phyloP scores from a whole-genome alignment of 2,113 vertebrate species.

The Podilymbus podiceps region DNA sequence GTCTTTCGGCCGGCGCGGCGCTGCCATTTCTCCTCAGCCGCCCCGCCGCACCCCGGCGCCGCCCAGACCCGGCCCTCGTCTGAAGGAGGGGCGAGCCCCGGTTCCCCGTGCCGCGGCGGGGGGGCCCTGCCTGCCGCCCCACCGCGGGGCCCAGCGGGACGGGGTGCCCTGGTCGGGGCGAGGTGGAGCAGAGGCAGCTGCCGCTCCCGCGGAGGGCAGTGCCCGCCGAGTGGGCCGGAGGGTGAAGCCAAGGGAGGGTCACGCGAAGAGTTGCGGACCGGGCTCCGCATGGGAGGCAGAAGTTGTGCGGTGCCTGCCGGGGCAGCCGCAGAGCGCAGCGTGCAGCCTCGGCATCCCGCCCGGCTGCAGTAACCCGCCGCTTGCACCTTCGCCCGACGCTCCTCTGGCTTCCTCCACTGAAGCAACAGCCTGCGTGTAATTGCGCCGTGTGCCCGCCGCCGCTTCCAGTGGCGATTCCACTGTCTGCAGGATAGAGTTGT shows the following conservation, averaged over 20 bases:
- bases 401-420: neutral
- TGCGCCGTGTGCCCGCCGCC: rapidly evolving
- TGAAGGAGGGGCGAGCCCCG: neutral
- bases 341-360: neutral
- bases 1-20: neutral
- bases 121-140: neutral
- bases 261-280: no score
- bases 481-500: neutral
- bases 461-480: neutral
- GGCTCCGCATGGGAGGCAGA: no score
- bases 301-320: rapidly evolving
- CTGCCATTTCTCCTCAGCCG: neutral
- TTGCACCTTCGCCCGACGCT: rapidly evolving
- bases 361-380: rapidly evolving
- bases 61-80: no score
- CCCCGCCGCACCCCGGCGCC: neutral
- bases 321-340: neutral
- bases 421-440: neutral
- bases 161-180: neutral
- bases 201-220: neutral
- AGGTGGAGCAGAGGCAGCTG: neutral
- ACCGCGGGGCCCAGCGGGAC: neutral
- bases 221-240: rapidly evolving
- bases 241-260: rapidly evolving
- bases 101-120: neutral